Evolutionary conservation across 2,113 vertebrate genomes (phyloP).

Genomic region (Lophius piscatorius): DNA sequence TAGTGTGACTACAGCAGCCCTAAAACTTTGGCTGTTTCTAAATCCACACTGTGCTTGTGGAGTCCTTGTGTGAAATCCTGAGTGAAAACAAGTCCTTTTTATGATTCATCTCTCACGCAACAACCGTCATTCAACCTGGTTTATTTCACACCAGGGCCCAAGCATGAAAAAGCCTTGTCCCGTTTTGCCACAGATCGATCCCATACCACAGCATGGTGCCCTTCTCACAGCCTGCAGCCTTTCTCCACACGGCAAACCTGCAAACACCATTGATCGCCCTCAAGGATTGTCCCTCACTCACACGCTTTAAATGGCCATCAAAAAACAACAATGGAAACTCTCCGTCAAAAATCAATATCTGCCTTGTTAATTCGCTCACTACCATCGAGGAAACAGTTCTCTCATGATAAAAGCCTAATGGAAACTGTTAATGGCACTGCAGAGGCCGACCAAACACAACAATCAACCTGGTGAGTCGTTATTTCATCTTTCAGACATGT

Average conservation of each 20-base stretch:
- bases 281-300: conserved; percentile 47
- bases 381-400: conserved; percentile 62
- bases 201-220: conserved; percentile 24
- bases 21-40: too few species aligned
- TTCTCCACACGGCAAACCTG: conserved; percentile 51
- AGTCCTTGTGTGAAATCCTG: too few species aligned
- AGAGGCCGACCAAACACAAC: conserved; percentile 13
- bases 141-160: too few species aligned
- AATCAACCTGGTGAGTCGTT: conserved; percentile 12
- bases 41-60: too few species aligned
- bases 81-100: too few species aligned
- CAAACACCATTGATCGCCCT: conserved; percentile 62
- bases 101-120: too few species aligned
- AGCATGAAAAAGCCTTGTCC: conserved; percentile 18
- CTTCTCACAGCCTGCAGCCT: conserved; percentile 51
- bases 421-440: conserved; percentile 52
- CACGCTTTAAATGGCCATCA: conserved; percentile 64
- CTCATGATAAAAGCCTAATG: conserved; percentile 63
- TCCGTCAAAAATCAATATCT: conserved; percentile 57
- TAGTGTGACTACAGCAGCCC: too few species aligned
- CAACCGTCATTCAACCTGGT: too few species aligned
- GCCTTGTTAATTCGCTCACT: conserved; percentile 73
- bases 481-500: conserved; percentile 1
- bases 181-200: conserved; percentile 54
- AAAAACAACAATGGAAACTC: conserved; percentile 69